A percentile compares a stretch with the other conserved stretches of the same genome.
phyloP scores from a whole-genome alignment of 2,888 invertebrate genomes.

The Apotomis capreana region DNA sequence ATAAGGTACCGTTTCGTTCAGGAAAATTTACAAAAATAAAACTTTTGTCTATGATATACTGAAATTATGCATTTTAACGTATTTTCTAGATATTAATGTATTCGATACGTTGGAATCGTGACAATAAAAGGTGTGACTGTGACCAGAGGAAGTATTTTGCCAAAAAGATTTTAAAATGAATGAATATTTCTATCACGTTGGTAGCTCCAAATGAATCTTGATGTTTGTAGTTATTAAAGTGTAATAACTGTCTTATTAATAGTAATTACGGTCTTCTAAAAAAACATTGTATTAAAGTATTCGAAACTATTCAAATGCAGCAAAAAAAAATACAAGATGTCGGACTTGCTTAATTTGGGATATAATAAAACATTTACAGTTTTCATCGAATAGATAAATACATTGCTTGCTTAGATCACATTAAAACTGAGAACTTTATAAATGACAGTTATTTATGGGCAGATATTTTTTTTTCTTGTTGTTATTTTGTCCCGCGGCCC shows the following conservation, averaged over 20 bases:
- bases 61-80: slow-evolving; percentile 24
- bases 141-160: slow-evolving; percentile 48
- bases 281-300: neutral
- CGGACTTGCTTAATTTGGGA: no score
- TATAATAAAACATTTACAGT: no score
- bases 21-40: slow-evolving; percentile 20
- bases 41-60: neutral
- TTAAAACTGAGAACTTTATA: no score
- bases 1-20: slow-evolving; percentile 20
- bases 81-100: slow-evolving; percentile 30
- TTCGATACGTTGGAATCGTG: slow-evolving; percentile 46
- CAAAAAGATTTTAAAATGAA: slow-evolving; percentile 45
- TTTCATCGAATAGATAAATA: no score
- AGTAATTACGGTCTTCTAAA: neutral
- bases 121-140: slow-evolving; percentile 57
- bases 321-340: no score
- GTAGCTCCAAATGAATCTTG: slow-evolving; percentile 21
- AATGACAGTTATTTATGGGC: no score
- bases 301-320: no score
- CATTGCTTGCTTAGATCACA: no score
- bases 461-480: no score
- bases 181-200: slow-evolving; percentile 12
- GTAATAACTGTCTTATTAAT: neutral
- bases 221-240: slow-evolving; percentile 21
- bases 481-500: no score